Evolutionary conservation across 2,113 vertebrate species (phyloP).

Genomic region (Cnemophilus loriae): DNA sequence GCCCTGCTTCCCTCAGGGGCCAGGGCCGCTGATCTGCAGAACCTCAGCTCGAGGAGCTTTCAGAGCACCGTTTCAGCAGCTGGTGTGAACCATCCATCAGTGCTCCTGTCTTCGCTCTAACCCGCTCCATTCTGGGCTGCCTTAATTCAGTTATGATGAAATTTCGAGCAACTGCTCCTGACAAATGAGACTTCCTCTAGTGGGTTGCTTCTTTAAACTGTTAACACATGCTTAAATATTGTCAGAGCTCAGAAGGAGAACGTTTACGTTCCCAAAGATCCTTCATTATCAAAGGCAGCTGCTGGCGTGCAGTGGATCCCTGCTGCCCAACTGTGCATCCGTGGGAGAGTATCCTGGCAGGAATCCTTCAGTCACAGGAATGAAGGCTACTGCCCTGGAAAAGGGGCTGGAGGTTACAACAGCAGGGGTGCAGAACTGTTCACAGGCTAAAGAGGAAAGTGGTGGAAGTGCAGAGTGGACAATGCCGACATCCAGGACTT

Average conservation of each 20-base stretch:
- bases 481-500: not conserved
- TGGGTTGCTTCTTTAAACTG: conserved; percentile 41
- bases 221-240: conserved; percentile 53
- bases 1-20: not conserved
- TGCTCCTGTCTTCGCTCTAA: conserved; percentile 22
- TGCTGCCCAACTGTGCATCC: not conserved
- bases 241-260: conserved; percentile 9
- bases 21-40: not conserved
- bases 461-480: not conserved
- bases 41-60: conserved; percentile 6
- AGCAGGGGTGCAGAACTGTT: not conserved
- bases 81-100: conserved; percentile 25
- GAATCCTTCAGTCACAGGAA: not conserved
- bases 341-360: not conserved
- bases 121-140: not conserved
- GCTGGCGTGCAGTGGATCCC: not conserved
- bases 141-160: conserved; percentile 33
- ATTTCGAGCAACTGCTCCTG: conserved; percentile 45
- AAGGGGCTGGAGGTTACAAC: not conserved
- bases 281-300: conserved; percentile 27
- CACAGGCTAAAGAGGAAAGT: not conserved
- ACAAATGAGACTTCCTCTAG: conserved; percentile 50
- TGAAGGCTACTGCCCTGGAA: not conserved
- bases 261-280: not conserved
- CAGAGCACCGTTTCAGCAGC: not conserved